These are phyloP conservation scores for Coenobita brevimanus DNA, from an alignment of 1,140 invertebrate genomes.

Conservation along the genomic window DNA sequence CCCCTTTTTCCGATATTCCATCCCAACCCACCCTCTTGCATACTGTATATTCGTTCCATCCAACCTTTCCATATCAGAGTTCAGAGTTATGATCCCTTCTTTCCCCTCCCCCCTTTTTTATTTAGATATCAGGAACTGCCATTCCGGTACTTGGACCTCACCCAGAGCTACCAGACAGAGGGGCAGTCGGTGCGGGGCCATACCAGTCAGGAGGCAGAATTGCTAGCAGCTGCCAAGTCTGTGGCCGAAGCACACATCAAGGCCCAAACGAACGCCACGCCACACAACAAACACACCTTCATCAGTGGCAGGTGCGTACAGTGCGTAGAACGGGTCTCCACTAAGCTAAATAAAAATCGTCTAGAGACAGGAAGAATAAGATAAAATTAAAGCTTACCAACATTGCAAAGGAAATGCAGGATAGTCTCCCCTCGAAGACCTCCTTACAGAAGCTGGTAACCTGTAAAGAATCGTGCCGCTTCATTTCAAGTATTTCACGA, in stretches of 20 bases:
- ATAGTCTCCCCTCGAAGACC: no score
- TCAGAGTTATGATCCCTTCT: background rate
- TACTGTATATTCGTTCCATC: background rate
- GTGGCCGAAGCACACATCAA: background rate
- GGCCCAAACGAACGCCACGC: no score
- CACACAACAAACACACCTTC: background rate
- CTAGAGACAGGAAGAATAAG: no score
- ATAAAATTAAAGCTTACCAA: no score
- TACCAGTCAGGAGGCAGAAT: background rate
- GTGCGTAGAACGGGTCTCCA: no score
- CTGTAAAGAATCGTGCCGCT: no score
- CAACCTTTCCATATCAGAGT: background rate
- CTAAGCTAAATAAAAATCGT: no score
- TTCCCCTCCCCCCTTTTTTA: background rate
- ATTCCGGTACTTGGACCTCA: background rate
- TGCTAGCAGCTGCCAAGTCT: background rate
- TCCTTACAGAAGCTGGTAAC: no score
- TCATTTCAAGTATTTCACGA: no score
- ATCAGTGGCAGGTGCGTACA: slow-evolving; percentile 20
- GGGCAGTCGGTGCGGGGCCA: background rate
- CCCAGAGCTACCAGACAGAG: background rate
- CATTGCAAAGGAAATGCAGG: background rate
- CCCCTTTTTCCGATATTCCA: background rate
- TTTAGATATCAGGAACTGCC: background rate
- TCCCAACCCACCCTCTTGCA: background rate